These are phyloP conservation scores for Drosophila willistoni DNA, from an alignment of 1,140 invertebrate species.

Conservation along the genomic window DNA sequence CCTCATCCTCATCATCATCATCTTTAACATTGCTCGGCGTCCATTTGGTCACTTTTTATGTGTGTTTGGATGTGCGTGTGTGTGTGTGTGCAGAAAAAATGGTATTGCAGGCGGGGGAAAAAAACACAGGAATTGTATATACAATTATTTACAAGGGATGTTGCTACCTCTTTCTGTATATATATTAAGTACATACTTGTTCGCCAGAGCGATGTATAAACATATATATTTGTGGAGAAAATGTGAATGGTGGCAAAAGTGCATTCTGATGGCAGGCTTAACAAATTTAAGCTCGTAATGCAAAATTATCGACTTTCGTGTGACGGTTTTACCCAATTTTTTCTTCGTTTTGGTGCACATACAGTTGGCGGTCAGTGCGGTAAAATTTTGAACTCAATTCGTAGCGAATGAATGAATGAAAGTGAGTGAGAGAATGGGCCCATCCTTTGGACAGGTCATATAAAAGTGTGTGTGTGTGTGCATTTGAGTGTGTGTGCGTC, in stretches of 20 bases:
- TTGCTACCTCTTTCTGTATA: neutral
- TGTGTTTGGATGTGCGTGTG: neutral
- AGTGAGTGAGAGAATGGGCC: slow-evolving; percentile 40
- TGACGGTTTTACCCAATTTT: slow-evolving; percentile 61
- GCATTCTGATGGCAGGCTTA: slow-evolving; percentile 70
- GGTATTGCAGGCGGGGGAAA: slow-evolving; percentile 33
- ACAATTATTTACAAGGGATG: slow-evolving; percentile 55
- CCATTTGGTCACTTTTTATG: slow-evolving; percentile 58
- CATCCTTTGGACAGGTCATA: slow-evolving; percentile 9
- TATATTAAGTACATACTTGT: slow-evolving; percentile 44
- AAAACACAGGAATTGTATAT: slow-evolving; percentile 53
- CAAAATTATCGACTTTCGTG: slow-evolving; percentile 77
- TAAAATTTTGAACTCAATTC: slow-evolving; percentile 60
- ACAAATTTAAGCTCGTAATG: slow-evolving; percentile 69
- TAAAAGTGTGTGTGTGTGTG: slow-evolving; percentile 19
- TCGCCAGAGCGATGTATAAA: too few relatives aligned
- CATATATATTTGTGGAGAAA: neutral
- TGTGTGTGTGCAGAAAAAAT: slow-evolving; percentile 40
- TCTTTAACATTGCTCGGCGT: slow-evolving; percentile 43
- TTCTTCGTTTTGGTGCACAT: slow-evolving; percentile 41
- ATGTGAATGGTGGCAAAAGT: slow-evolving; percentile 33
- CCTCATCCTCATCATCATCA: slow-evolving; percentile 51
- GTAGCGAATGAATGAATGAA: slow-evolving; percentile 45
- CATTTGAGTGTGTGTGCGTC: slow-evolving; percentile 58
- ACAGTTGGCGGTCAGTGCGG: slow-evolving; percentile 54